phyloP scores from a whole-genome alignment of 2,113 vertebrate genomes.

The Gadus chalcogrammus region DNA sequence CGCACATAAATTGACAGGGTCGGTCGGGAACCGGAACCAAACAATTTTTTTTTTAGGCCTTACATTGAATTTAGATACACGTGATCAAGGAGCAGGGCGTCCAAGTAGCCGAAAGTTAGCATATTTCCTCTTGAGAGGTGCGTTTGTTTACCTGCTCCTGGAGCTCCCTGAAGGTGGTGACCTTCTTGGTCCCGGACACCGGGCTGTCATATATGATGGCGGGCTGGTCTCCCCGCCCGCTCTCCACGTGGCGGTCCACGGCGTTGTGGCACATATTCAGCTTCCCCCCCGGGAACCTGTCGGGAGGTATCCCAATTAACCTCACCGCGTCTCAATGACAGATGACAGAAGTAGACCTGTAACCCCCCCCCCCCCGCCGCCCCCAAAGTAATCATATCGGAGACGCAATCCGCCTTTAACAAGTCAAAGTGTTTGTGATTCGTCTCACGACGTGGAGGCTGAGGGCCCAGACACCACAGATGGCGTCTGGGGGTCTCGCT shows the following conservation, averaged over 20 bases:
- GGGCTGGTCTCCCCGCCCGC: slow-evolving; percentile 80
- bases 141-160: slow-evolving; percentile 78
- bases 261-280: slow-evolving; percentile 95
- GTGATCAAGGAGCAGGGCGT: too few relatives aligned
- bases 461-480: slow-evolving; percentile 14
- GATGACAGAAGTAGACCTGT: neutral
- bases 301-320: neutral
- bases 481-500: slow-evolving; percentile 42
- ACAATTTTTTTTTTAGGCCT: too few relatives aligned
- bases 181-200: slow-evolving; percentile 82
- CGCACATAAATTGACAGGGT: too few relatives aligned
- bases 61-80: too few relatives aligned
- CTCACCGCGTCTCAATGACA: neutral
- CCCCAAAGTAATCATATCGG: neutral
- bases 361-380: too few relatives aligned
- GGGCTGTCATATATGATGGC: slow-evolving; percentile 95
- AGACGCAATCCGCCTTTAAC: neutral
- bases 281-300: slow-evolving; percentile 90
- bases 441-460: neutral
- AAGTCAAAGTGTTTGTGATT: neutral
- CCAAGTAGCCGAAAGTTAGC: too few relatives aligned
- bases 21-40: too few relatives aligned
- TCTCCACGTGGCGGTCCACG: slow-evolving; percentile 88
- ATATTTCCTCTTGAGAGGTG: neutral
- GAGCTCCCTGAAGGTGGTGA: slow-evolving; percentile 84